Evolutionary conservation across 2,113 vertebrate species (phyloP).

Genomic region (Ardeotis arabs): DNA sequence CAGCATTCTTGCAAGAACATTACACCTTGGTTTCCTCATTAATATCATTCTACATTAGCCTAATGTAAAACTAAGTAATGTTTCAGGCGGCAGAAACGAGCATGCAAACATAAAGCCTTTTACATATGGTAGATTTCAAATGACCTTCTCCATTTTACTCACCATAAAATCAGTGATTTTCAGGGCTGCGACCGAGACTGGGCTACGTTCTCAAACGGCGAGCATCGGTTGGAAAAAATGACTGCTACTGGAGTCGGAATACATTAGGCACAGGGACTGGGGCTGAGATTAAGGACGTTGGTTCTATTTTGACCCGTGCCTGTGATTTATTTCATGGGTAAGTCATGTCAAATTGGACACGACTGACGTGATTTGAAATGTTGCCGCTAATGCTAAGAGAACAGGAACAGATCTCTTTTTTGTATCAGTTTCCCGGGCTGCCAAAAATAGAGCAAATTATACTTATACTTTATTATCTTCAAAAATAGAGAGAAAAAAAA

Average conservation of each 20-base stretch:
- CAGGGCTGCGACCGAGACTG: neutral
- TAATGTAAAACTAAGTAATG: constrained; percentile 28
- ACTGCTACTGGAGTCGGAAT: neutral
- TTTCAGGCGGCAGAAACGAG: neutral
- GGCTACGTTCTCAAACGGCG: neutral
- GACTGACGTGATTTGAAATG: neutral
- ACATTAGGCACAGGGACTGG: neutral
- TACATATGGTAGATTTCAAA: constrained; percentile 5
- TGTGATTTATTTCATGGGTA: neutral
- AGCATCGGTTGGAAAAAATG: neutral
- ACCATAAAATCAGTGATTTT: neutral
- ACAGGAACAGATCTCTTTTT: neutral
- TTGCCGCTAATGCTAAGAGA: neutral
- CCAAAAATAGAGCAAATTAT: neutral
- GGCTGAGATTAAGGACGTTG: neutral
- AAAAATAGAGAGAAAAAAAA: neutral
- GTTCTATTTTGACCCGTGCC: neutral
- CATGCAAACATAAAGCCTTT: neutral
- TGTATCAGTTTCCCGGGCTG: neutral
- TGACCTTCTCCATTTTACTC: neutral
- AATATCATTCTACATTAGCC: constrained; percentile 46
- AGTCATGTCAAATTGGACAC: neutral
- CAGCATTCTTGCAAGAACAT: constrained; percentile 61
- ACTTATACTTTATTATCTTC: neutral
- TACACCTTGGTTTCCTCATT: constrained; percentile 49